Conservation (phyloP, 2,888 invertebrate genomes). For the Brenthis hecate region DNA sequence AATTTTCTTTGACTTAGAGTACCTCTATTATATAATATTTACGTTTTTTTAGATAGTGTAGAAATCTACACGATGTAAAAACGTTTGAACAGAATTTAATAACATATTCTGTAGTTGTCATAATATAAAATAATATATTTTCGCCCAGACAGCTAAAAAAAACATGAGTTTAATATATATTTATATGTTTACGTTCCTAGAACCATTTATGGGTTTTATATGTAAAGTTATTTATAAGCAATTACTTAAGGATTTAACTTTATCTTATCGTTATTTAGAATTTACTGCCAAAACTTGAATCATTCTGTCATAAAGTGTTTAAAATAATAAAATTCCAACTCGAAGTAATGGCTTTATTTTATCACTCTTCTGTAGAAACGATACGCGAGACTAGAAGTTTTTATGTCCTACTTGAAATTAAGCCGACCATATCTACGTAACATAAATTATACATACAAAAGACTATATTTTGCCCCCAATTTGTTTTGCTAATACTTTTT, state of each 20-base stretch:
- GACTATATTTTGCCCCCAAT: no score
- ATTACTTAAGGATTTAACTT: conserved; percentile 18
- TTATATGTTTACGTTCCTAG: no score
- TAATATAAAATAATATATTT: no score
- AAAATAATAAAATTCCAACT: conserved; percentile 20
- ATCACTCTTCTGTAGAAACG: conserved; percentile 14
- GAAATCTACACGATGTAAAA: no score
- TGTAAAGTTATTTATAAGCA: conserved; percentile 8
- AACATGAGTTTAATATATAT: background rate
- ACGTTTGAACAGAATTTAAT: no score
- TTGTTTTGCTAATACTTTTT: no score
- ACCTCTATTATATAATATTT: no score
- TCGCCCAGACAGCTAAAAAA: background rate
- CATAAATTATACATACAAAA: no score
- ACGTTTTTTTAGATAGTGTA: no score
- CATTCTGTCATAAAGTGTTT: conserved; percentile 27
- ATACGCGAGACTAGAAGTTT: conserved; percentile 18
- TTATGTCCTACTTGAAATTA: conserved; percentile 10
- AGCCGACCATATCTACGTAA: background rate
- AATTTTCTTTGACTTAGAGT: no score
- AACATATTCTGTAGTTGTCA: no score
- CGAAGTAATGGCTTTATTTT: conserved; percentile 16
- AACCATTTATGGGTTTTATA: background rate
- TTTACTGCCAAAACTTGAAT: conserved; percentile 23
- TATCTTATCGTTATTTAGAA: conserved; percentile 18